Base-by-base conservation (phyloP, 2,888 invertebrate genomes). In the Catocala nupta region DNA sequence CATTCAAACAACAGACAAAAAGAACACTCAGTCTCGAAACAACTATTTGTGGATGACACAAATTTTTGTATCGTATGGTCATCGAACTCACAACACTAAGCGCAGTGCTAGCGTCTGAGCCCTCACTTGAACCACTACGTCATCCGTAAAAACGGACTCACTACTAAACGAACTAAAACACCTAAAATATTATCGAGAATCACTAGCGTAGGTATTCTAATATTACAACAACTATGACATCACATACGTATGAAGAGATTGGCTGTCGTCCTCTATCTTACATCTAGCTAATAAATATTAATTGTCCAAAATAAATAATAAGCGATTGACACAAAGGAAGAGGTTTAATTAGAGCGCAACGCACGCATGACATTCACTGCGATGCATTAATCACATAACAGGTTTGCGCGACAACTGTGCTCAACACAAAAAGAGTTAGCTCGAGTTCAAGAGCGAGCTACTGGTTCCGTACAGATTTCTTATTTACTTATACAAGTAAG, bases 301-400 rank as follows among this genome's bases (percentile, higher is more conserved):
- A 62, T 58, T 51, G 54, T 58, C 54, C 63, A 63, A 65, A 75
- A 72, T 56, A 62, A 57, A 73, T 68, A 74, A 74, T 63, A 72
- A 72, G 67, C 65, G 64, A 61, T 64, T 70, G 76, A 73, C 65
- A 79, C 75, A 81, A 79, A 85, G 86, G 87, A 89, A 88, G 86
- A 85, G 78, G 76, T 86, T 81, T 89, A 91, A 91, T 91, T 90
- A 88, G 84, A 87, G 74, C 82, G 70, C 80, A 77, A 77, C 80
- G 76, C 78, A 78, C 82, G 81, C 85, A 59, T 76, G 90, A 87
- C 91, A 90, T 90, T 91, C 85, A 83, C 65, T 75, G 68, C 74
- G 80, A 84, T 71, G 82, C 85, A 87, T 90, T 89, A 89, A 89
- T 90, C 87, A 86, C 72, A 62, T 60, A 71, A 85, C 88, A 78